Evolutionary conservation across 2,888 invertebrate genomes (phyloP).

Genomic region (Parnassius orleans): DNA sequence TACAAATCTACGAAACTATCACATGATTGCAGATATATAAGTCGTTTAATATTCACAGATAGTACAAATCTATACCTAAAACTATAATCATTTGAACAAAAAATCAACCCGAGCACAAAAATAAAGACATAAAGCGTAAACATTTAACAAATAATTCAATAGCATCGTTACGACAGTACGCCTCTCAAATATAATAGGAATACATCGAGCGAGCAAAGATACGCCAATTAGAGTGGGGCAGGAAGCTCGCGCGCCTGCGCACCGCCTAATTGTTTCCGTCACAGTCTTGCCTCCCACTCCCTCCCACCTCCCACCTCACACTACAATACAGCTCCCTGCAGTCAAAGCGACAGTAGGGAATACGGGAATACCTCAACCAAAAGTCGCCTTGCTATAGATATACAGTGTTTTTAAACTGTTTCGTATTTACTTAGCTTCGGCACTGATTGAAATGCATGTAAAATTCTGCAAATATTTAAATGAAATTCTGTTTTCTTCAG

Average conservation of each 20-base stretch:
- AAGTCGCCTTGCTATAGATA: slow-evolving; percentile 28
- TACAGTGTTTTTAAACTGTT: slow-evolving; percentile 31
- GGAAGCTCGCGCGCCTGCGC: slow-evolving; percentile 75
- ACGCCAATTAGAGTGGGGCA: slow-evolving; percentile 67
- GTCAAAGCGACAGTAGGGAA: slow-evolving; percentile 13
- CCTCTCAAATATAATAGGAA: slow-evolving; percentile 66
- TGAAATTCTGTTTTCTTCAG: too few species aligned
- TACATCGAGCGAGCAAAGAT: slow-evolving; percentile 66
- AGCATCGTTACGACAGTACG: slow-evolving; percentile 32
- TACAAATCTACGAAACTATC: too few species aligned
- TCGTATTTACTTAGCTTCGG: slow-evolving; percentile 10
- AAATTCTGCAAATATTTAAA: too few species aligned
- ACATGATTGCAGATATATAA: too few species aligned
- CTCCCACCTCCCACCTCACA: slow-evolving; percentile 7
- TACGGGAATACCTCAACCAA: slow-evolving; percentile 18
- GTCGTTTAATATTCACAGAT: too few species aligned
- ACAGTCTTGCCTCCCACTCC: slow-evolving; percentile 19
- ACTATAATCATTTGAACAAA: too few species aligned
- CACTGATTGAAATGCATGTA: too few species aligned
- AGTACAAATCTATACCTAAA: too few species aligned
- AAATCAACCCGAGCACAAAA: not conserved
- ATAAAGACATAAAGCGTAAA: slow-evolving; percentile 24
- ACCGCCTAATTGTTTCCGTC: slow-evolving; percentile 70
- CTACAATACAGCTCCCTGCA: slow-evolving; percentile 7
- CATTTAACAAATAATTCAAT: slow-evolving; percentile 27